phyloP scores from a whole-genome alignment of 2,888 invertebrate genomes.

The Lepidocyrtinus sp. region DNA sequence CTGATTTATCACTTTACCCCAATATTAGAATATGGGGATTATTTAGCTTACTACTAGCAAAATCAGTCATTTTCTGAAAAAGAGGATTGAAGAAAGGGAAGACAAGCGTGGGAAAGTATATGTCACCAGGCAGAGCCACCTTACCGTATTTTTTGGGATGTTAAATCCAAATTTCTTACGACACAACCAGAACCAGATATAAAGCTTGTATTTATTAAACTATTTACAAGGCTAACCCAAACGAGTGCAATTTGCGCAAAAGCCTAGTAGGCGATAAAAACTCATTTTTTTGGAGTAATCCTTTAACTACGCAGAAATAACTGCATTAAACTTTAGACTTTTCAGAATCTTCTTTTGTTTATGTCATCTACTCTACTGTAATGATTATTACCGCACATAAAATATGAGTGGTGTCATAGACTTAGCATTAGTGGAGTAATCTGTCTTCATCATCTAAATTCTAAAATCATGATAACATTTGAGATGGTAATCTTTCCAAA shows the following conservation, averaged over 20 bases:
- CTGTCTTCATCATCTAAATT: slow-evolving; percentile 11
- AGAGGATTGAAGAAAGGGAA: too few species aligned
- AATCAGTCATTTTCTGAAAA: too few species aligned
- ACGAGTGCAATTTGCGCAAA: not conserved
- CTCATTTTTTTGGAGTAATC: not conserved
- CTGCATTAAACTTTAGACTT: too few species aligned
- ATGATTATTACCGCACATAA: not conserved
- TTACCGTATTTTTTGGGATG: too few species aligned
- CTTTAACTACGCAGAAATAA: not conserved
- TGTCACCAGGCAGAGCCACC: too few species aligned
- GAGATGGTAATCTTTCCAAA: not conserved
- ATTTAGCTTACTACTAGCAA: too few species aligned
- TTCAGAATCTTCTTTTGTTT: not conserved
- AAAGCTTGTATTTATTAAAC: not conserved
- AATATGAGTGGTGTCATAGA: not conserved
- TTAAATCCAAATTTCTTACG: too few species aligned
- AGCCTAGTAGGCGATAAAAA: not conserved
- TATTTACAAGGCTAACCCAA: not conserved
- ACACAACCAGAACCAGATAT: too few species aligned
- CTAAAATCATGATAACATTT: not conserved
- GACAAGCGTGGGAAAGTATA: too few species aligned
- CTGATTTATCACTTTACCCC: too few species aligned
- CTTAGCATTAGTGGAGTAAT: not conserved
- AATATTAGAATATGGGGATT: too few species aligned
- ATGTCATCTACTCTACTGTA: not conserved